A percentile compares a stretch with the other conserved stretches of the same genome.
phyloP scores from a whole-genome alignment of 1,140 invertebrate species.

The Danaus plexippus region DNA sequence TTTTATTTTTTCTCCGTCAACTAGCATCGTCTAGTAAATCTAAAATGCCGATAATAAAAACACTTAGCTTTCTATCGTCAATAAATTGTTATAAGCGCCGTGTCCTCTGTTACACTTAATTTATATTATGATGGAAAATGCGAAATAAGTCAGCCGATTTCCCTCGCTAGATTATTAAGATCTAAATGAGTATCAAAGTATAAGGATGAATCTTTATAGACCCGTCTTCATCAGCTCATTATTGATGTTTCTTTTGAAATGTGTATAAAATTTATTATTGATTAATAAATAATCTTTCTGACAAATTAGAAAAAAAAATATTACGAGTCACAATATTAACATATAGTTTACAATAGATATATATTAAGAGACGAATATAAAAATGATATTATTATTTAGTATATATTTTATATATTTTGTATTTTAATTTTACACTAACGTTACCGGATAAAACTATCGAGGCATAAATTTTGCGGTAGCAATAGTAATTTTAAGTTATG shows the following conservation, averaged over 20 bases:
- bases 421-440: slow-evolving; percentile 2
- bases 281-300: too few species aligned
- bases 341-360: too few species aligned
- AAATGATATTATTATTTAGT: too few species aligned
- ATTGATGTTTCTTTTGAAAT: too few species aligned
- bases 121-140: slow-evolving; percentile 37
- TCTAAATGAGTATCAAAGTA: slow-evolving; percentile 2
- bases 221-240: too few species aligned
- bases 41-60: slow-evolving; percentile 47
- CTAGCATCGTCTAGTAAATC: slow-evolving; percentile 41
- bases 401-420: too few species aligned
- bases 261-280: too few species aligned
- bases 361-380: too few species aligned
- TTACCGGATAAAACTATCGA: slow-evolving; percentile 29
- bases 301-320: too few species aligned
- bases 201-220: slow-evolving; percentile 6
- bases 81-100: slow-evolving; percentile 49
- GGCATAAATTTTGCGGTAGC: slow-evolving; percentile 38
- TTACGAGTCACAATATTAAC: too few species aligned
- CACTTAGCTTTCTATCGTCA: slow-evolving; percentile 34
- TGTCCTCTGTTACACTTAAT: slow-evolving; percentile 18
- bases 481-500: slow-evolving; percentile 38
- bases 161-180: slow-evolving; percentile 18
- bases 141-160: slow-evolving; percentile 37
- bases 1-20: slow-evolving; percentile 42